phyloP scores from a whole-genome alignment of 1,140 invertebrate genomes.

The Bombus polaris region DNA sequence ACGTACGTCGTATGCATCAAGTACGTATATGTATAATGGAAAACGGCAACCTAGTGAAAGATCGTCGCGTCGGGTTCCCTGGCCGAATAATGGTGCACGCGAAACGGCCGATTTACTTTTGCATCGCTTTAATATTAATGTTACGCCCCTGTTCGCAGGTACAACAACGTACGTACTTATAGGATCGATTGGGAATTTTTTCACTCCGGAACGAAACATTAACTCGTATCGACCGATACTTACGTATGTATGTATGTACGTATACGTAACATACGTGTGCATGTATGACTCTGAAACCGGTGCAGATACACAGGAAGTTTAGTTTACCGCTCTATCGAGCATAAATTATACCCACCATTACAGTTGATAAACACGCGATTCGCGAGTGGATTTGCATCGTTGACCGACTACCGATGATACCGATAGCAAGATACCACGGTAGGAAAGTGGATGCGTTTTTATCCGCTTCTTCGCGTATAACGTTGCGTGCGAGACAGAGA shows the following conservation, averaged over 20 bases:
- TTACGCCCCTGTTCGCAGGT: conserved; percentile 58
- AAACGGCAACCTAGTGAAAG: too few relatives aligned
- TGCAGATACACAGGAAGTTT: conserved; percentile 58
- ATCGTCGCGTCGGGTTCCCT: too few relatives aligned
- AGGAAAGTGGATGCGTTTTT: too few relatives aligned
- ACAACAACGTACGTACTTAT: conserved; percentile 71
- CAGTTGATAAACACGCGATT: conserved; percentile 73
- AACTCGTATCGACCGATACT: conserved; percentile 62
- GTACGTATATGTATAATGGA: too few relatives aligned
- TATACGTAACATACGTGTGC: too few relatives aligned
- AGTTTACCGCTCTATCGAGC: conserved; percentile 73
- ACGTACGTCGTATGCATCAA: too few relatives aligned
- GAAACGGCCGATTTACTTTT: conserved; percentile 55
- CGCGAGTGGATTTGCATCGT: conserved; percentile 73
- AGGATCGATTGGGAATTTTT: conserved; percentile 34
- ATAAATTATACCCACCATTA: conserved; percentile 80
- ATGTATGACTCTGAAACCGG: not conserved
- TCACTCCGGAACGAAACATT: conserved; percentile 48
- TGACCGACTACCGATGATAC: conserved; percentile 58
- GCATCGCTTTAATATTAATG: conserved; percentile 77
- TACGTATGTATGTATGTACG: not conserved
- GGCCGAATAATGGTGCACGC: not conserved
- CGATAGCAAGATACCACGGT: not conserved
- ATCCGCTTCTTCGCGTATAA: too few relatives aligned
- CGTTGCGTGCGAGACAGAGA: too few relatives aligned